Evolutionary conservation across 2,797 vertebrate genomes (phyloP).

Genomic region (Thalassophryne amazonica): DNA sequence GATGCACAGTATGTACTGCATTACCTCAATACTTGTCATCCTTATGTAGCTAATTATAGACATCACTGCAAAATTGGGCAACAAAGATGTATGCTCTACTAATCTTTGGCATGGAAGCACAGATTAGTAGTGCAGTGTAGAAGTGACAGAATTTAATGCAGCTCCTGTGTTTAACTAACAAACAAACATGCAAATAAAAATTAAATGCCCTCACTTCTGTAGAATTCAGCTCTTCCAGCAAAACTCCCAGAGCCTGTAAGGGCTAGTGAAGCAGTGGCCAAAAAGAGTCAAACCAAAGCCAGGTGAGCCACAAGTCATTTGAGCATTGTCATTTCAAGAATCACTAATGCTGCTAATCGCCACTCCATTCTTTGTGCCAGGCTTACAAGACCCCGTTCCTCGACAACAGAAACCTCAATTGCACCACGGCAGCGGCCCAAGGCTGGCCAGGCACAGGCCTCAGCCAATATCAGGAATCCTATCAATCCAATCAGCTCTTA

Average conservation of each 20-base stretch:
- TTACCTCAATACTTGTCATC: constrained; percentile 6
- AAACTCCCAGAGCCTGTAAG: constrained; percentile 95
- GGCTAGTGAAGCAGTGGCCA: constrained; percentile 95
- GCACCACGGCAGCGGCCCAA: constrained; percentile 96
- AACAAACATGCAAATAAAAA: background rate
- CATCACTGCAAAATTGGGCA: background rate
- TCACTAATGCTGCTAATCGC: background rate
- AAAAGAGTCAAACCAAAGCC: constrained; percentile 95
- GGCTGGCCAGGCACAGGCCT: constrained; percentile 91
- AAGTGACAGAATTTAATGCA: background rate
- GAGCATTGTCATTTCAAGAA: background rate
- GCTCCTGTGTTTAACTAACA: background rate
- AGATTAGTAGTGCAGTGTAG: background rate
- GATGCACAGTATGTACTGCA: too few relatives aligned
- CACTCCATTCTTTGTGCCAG: constrained; percentile 58
- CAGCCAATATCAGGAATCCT: constrained; percentile 93
- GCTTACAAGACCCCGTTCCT: constrained; percentile 92
- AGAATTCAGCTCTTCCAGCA: constrained; percentile 89
- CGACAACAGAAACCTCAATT: constrained; percentile 95
- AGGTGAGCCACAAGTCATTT: constrained; percentile 76
- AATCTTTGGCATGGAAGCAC: constrained; percentile 8
- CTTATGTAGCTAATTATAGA: constrained; percentile 11
- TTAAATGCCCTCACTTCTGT: constrained; percentile 25
- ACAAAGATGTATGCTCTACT: background rate
- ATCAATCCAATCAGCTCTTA: constrained; percentile 94